Evolutionary conservation across 1,140 invertebrate species (phyloP).

Genomic region (Andrena cerasifolii): DNA sequence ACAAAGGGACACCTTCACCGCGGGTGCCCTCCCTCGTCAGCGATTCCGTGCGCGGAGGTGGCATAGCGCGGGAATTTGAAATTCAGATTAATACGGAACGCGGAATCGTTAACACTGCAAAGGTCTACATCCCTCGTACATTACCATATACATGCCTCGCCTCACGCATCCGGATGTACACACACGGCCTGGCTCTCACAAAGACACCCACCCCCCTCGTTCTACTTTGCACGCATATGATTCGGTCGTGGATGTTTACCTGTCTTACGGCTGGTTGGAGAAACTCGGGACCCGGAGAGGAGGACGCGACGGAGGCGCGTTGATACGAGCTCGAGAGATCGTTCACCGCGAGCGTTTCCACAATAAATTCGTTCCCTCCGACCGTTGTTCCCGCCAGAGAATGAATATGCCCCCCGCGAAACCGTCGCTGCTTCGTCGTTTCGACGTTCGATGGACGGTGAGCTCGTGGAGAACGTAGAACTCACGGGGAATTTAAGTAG

Average conservation of each 20-base stretch:
- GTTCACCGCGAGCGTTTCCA: slow-evolving; percentile 9
- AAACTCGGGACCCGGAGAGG: slow-evolving; percentile 10
- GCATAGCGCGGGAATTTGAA: slow-evolving; percentile 59
- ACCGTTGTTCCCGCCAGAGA: neutral
- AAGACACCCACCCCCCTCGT: neutral
- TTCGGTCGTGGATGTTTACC: slow-evolving; percentile 43
- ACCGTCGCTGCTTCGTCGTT: neutral
- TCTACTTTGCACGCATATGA: slow-evolving; percentile 34
- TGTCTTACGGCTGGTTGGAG: slow-evolving; percentile 29
- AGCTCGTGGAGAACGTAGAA: no score
- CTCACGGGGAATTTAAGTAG: no score
- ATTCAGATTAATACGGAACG: slow-evolving; percentile 64
- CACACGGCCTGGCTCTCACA: neutral
- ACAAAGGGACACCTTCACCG: slow-evolving; percentile 30
- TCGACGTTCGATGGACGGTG: no score
- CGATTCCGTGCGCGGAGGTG: slow-evolving; percentile 53
- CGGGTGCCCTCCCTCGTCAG: slow-evolving; percentile 16
- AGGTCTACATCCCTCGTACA: slow-evolving; percentile 40
- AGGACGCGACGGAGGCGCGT: slow-evolving; percentile 27
- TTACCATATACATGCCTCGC: slow-evolving; percentile 55
- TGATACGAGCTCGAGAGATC: slow-evolving; percentile 29
- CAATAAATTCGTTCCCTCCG: slow-evolving; percentile 9
- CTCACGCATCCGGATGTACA: slow-evolving; percentile 40
- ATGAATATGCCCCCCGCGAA: neutral
- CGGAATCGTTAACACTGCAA: slow-evolving; percentile 62